Evolutionary conservation across 1,140 invertebrate species (phyloP).

Genomic region (Augochlora pura): DNA sequence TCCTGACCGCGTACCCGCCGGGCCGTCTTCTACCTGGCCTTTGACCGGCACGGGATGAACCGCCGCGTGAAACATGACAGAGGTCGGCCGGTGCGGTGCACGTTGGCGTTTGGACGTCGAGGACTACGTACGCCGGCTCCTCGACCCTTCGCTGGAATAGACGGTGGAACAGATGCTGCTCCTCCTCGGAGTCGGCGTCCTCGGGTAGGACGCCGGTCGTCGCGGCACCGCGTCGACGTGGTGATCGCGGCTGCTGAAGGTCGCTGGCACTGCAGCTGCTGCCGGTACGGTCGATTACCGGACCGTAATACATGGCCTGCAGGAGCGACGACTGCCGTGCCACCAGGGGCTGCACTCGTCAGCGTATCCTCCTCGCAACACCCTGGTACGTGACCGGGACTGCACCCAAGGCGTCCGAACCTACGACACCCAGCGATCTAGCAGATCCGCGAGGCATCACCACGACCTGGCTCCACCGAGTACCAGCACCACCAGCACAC

Average conservation of each 20-base stretch:
- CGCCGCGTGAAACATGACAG: conserved; percentile 4
- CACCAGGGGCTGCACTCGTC: conserved; percentile 61
- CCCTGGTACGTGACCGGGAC: conserved; percentile 33
- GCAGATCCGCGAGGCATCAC: conserved; percentile 61
- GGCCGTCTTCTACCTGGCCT: conserved; percentile 59
- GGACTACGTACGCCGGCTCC: conserved; percentile 47
- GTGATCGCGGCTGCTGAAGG: conserved; percentile 50
- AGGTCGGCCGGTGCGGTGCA: background rate
- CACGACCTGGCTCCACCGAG: conserved; percentile 46
- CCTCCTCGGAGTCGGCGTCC: conserved; percentile 51
- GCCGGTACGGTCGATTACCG: conserved; percentile 60
- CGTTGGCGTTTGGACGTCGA: background rate
- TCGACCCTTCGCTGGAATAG: background rate
- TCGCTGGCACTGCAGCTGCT: conserved; percentile 60
- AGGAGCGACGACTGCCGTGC: conserved; percentile 59
- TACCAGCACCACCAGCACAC: conserved; percentile 48
- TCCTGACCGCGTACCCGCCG: conserved; percentile 53
- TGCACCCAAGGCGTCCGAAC: conserved; percentile 53
- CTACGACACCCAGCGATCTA: conserved; percentile 58
- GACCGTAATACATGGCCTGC: conserved; percentile 63
- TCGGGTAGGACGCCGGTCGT: conserved; percentile 43
- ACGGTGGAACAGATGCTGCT: background rate
- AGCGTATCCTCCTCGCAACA: conserved; percentile 56
- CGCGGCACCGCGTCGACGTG: conserved; percentile 46
- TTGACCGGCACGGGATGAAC: conserved; percentile 32